Conservation (phyloP, 2,797 vertebrate genomes). For the Clarias laeviceps region DNA sequence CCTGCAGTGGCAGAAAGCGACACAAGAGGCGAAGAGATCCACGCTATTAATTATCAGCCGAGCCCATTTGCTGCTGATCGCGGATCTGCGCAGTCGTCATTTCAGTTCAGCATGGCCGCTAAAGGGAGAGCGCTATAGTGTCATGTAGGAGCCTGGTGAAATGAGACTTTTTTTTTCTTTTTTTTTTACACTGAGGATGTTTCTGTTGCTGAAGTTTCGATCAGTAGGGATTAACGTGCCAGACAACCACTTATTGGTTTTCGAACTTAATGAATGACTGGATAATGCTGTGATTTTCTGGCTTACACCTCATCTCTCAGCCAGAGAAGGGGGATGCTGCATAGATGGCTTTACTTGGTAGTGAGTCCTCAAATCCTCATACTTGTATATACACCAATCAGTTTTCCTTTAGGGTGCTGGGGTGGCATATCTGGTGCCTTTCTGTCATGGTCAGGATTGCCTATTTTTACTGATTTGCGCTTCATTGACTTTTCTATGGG, state of each 20-base stretch:
- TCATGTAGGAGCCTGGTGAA: background rate
- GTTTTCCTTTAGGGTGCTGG: too few species aligned
- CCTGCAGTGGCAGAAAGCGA: constrained; percentile 13
- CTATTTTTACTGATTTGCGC: too few species aligned
- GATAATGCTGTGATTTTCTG: background rate
- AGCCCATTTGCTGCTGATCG: constrained; percentile 10
- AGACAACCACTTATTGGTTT: background rate
- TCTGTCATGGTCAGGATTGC: too few species aligned
- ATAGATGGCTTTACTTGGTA: background rate
- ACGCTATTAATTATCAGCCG: constrained; percentile 32
- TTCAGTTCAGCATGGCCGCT: background rate
- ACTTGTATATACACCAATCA: background rate
- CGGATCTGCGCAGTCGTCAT: background rate
- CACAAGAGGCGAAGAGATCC: background rate
- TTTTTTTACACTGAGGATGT: background rate
- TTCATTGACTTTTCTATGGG: too few species aligned
- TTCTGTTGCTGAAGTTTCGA: background rate
- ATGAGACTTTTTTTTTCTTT: background rate
- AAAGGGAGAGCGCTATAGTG: background rate
- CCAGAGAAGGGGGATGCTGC: background rate
- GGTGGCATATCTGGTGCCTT: too few species aligned
- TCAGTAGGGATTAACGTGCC: background rate
- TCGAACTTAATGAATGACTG: background rate
- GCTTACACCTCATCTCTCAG: background rate
- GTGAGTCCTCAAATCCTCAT: background rate